Conservation (phyloP, 2,888 invertebrate species). For the Clusia tigrina region DNA sequence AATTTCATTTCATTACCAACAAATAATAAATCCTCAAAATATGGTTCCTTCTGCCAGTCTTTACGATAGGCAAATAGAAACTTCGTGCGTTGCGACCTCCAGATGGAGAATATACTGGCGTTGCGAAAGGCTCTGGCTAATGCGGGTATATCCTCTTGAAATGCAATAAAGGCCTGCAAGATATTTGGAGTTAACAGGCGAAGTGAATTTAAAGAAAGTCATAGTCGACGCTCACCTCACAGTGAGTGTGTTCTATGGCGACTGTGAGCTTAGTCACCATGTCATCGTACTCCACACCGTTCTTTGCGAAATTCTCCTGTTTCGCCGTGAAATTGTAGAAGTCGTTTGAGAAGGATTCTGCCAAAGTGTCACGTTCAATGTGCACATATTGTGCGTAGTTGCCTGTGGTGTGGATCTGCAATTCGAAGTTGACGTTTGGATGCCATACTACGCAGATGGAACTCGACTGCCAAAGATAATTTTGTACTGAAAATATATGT, state of each 20-base stretch:
- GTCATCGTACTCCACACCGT: conserved; percentile 27
- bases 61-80: conserved; percentile 51
- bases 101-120: conserved; percentile 48
- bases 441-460: conserved; percentile 37
- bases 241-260: conserved; percentile 32
- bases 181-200: no score
- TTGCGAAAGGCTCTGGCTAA: conserved; percentile 48
- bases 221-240: conserved; percentile 37
- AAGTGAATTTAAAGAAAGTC: no score
- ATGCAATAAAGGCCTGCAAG: conserved; percentile 47
- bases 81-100: conserved; percentile 46
- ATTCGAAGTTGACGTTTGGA: conserved; percentile 25
- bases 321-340: conserved; percentile 31
- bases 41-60: conserved; percentile 29
- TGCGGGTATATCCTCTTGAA: conserved; percentile 52
- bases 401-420: conserved; percentile 10
- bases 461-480: conserved; percentile 28
- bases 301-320: conserved; percentile 15
- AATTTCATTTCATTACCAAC: conserved; percentile 42
- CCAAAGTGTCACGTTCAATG: conserved; percentile 27
- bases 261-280: conserved; percentile 32
- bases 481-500: conserved; percentile 30
- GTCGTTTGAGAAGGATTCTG: conserved; percentile 27
- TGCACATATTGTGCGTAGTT: conserved; percentile 29
- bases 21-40: conserved; percentile 43